Conservation (phyloP, 35 echinoderm and acorn worm genomes). For the Anneissia japonica region DNA sequence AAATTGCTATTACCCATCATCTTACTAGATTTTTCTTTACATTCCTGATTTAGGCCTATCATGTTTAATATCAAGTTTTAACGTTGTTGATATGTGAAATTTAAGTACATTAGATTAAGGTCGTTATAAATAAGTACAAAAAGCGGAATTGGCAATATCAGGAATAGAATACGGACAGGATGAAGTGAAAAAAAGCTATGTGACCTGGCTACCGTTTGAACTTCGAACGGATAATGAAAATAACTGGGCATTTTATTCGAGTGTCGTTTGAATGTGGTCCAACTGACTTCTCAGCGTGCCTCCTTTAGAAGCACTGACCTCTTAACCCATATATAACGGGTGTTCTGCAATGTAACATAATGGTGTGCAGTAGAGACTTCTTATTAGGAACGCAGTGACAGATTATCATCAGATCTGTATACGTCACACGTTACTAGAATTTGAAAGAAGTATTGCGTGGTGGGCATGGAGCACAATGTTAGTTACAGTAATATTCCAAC, state of each 20-base stretch:
- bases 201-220: not conserved
- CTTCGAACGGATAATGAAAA: not conserved
- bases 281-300: not conserved
- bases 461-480: too few species aligned
- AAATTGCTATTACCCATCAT: too few species aligned
- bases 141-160: too few species aligned
- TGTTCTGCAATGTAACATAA: not conserved
- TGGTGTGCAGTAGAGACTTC: not conserved
- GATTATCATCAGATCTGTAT: not conserved
- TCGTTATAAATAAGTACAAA: too few species aligned
- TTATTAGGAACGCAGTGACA: not conserved
- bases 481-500: not conserved
- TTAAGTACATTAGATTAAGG: too few species aligned
- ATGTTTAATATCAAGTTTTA: too few species aligned
- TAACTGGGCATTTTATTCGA: not conserved
- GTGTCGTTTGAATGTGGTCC: not conserved
- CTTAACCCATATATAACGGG: not conserved
- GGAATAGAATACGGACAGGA: too few species aligned
- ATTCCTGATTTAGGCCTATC: too few species aligned
- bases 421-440: not conserved
- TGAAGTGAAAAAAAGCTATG: not conserved
- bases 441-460: not conserved
- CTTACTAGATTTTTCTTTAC: too few species aligned
- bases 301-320: not conserved
- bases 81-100: too few species aligned